Conservation (phyloP, 2,888 invertebrate genomes). For the Rhingia rostrata region DNA sequence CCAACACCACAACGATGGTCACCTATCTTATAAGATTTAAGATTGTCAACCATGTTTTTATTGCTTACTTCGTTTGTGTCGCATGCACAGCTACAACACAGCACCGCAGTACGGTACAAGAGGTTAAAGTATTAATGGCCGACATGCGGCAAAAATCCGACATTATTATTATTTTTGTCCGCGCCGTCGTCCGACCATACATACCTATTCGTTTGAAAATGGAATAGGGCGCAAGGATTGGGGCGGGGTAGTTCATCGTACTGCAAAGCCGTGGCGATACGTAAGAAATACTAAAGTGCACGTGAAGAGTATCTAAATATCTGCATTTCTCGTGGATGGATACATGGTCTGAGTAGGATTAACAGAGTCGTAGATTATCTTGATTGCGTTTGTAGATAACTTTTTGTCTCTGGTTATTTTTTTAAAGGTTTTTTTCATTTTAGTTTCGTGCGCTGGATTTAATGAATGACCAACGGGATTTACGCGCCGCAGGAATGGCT, state of each 20-base stretch:
- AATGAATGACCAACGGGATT: conserved; percentile 65
- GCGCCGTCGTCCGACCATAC: conserved; percentile 27
- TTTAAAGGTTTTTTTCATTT: conserved; percentile 15
- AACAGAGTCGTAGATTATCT: conserved; percentile 69
- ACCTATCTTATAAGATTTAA: conserved; percentile 74
- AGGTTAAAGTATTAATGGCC: conserved; percentile 75
- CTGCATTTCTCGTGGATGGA: conserved; percentile 64
- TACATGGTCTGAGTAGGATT: conserved; percentile 49
- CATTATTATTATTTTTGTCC: conserved; percentile 65
- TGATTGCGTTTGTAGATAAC: conserved; percentile 70
- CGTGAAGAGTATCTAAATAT: conserved; percentile 68
- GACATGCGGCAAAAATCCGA: conserved; percentile 74
- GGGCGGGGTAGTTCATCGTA: conserved; percentile 58
- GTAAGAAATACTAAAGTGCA: conserved; percentile 57
- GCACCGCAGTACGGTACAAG: conserved; percentile 66
- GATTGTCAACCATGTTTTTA: conserved; percentile 75
- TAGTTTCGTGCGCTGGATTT: conserved; percentile 62
- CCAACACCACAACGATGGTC: conserved; percentile 51
- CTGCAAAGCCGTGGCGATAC: conserved; percentile 37
- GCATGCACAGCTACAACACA: conserved; percentile 55
- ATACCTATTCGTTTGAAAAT: conserved; percentile 32
- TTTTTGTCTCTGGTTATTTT: conserved; percentile 37
- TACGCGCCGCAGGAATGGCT: conserved; percentile 40
- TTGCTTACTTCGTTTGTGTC: conserved; percentile 73
- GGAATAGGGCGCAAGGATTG: not conserved